Evolutionary conservation across 2,113 vertebrate genomes (phyloP), one percentile per base, ranked within the genome.

Genomic region (Psammodynastes pulverulentus): DNA sequence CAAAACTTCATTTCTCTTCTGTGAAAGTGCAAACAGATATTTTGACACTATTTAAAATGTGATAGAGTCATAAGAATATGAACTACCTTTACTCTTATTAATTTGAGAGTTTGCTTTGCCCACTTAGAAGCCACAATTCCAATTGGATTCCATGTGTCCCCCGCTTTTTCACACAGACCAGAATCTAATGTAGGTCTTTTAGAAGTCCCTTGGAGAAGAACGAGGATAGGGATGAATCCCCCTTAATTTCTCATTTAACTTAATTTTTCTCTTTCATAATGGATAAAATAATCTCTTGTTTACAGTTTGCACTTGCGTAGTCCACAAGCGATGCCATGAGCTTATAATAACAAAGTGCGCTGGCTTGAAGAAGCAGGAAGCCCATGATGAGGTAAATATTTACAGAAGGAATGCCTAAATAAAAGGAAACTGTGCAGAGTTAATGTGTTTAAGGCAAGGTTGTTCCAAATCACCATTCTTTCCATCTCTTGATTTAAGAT

Each of bases 311-410:
- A 99, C 99, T 94, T 99, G 99, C 51, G 99, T 99, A 84, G 99
- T 99, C 95, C 99, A 99, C 98, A 99, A 99, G 96, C 98, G 99
- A 96, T 99, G 99, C 95, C 99, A 99, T 88, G 99, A 99, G 96
- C 99, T 99, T 97, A 99, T 99, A 95, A 99, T 99, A 97, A 99
- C 99, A 2, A 99, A 99, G 95, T 99, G 99, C 92, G 98, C 99
- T 53, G 99, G 99, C 26, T 97, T 99, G 96, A 99, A 99, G 98
- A 99, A 99, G 94, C 99, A 99, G 97, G 99, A 99, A 97, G 98
- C 98, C 86, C 98, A 98, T 0, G 98, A 99, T 89, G 99, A 99
- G 98, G 99, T 99, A 97, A 97, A 96, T 97, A 93, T 97, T 96
- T 96, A 93, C 67, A 89, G 87, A 89, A 84, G 39, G 67, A 48